Base-by-base conservation (phyloP, 2,113 vertebrate genomes). In the Bombycilla garrulus region DNA sequence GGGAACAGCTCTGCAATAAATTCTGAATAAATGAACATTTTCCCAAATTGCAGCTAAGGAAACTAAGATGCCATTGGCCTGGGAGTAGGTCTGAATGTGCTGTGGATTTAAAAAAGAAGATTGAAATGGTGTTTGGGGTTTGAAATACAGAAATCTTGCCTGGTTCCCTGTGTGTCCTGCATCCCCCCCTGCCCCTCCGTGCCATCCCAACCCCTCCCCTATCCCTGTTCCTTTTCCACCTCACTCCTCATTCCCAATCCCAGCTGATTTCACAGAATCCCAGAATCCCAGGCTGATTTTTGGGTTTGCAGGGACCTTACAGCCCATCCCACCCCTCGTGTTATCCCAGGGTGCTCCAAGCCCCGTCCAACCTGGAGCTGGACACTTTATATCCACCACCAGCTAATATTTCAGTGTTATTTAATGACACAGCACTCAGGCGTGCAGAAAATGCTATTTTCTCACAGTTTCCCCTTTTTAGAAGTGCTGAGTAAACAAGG, bases 341-440 rank as follows among this genome's bases (percentile, higher is more conserved):
- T 8, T 10, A 0, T 7, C 29, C n/a, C n/a, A 35, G 53, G 24
- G 0, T n/a, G 28, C 11, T 53, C 61, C 60, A 58, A 15, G 14
- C 14, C 25, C 9, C 0, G 0, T 33, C 67, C 60, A 61, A 3
- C 29, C 29, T 6, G 9, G 0, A 16, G 38, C n/a, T 1, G 54
- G 1, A 10, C n/a, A 53, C 9, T 66, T 66, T 29, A 18, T 10
- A 28, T 28, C 23, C 6, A 28, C 29, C 5, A 44, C 17, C 16
- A 38, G 1, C 19, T 44, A 48, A 3, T 11, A 62, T 62, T 80
- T 15, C 33, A 71, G 22, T 3, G 48, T 12, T 66, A 10, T 12
- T 62, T 16, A 35, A 9, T 17, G 31, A 33, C 45, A 25, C 11
- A 57, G n/a, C 4, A 10, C 14, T 12, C 23, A 38, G n/a, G 11